Conservation (phyloP, 2,113 vertebrate species). For the Pleuronectes platessa region DNA sequence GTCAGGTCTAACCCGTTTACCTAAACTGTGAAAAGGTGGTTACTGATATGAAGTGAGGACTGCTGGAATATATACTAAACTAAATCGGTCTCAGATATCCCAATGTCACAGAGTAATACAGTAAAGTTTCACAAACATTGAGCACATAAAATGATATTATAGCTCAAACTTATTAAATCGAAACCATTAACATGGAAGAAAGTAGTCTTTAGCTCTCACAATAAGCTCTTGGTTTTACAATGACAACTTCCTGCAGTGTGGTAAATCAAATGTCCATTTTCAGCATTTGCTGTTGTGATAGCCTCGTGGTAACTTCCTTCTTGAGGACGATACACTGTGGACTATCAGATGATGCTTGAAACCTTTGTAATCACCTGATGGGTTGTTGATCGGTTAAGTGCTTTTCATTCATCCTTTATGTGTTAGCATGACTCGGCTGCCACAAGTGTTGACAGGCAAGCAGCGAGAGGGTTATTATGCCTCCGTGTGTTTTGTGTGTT, state of each 20-base stretch:
- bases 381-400: constrained; percentile 73
- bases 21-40: not conserved
- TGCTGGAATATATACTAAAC: not conserved
- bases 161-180: too few species aligned
- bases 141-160: too few species aligned
- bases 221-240: too few species aligned
- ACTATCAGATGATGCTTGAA: constrained; percentile 44
- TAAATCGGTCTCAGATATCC: too few species aligned
- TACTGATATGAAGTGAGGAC: constrained; percentile 4
- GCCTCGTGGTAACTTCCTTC: not conserved
- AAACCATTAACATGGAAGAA: too few species aligned
- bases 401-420: constrained; percentile 70
- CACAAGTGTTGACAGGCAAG: constrained; percentile 63
- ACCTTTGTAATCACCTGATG: constrained; percentile 70
- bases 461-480: constrained; percentile 50
- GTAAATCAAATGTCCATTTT: too few species aligned
- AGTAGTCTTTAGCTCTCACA: too few species aligned
- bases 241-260: too few species aligned
- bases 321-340: constrained; percentile 8
- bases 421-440: constrained; percentile 62
- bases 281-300: too few species aligned
- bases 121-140: not conserved
- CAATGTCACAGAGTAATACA: not conserved
- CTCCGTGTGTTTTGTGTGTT: constrained; percentile 66
- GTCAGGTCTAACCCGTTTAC: constrained; percentile 18